These are phyloP conservation scores for Alectura lathami DNA, from an alignment of 2,113 vertebrate genomes.

Conservation along the genomic window DNA sequence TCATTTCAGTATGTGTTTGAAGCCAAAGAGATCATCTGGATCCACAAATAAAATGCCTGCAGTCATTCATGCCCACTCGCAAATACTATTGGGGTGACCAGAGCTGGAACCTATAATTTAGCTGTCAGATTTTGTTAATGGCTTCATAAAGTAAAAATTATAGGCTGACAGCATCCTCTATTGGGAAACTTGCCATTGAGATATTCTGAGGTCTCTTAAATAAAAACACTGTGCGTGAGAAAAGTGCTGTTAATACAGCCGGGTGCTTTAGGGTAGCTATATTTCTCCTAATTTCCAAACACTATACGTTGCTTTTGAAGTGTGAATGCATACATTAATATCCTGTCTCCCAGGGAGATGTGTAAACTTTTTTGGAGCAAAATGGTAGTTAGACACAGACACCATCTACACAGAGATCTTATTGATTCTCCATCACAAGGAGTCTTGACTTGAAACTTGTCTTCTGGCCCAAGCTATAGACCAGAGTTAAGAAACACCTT, in stretches of 20 bases:
- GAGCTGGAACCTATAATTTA: constrained; percentile 45
- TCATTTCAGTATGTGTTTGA: background rate
- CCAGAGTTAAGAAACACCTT: background rate
- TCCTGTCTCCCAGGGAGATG: background rate
- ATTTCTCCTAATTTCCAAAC: background rate
- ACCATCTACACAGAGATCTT: background rate
- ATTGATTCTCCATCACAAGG: background rate
- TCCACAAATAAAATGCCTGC: constrained; percentile 3
- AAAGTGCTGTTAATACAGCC: background rate
- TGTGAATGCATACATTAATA: background rate
- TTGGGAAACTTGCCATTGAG: background rate
- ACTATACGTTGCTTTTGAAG: background rate
- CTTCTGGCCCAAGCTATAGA: background rate
- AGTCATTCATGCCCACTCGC: constrained; percentile 4
- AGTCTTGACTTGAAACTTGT: background rate
- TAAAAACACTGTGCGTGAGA: background rate
- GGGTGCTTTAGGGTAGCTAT: background rate
- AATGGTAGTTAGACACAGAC: background rate
- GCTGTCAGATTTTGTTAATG: constrained; percentile 51
- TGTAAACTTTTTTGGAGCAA: background rate
- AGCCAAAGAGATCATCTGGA: constrained; percentile 21
- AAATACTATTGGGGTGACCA: constrained; percentile 21
- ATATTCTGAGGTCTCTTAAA: constrained; percentile 13
- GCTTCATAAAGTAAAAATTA: constrained; percentile 54
- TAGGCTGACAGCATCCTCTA: background rate